Percentiles rank a stretch among this genome's conserved stretches.
phyloP scores from a whole-genome alignment of 2,888 invertebrate species.

The Sabatieria punctata region DNA sequence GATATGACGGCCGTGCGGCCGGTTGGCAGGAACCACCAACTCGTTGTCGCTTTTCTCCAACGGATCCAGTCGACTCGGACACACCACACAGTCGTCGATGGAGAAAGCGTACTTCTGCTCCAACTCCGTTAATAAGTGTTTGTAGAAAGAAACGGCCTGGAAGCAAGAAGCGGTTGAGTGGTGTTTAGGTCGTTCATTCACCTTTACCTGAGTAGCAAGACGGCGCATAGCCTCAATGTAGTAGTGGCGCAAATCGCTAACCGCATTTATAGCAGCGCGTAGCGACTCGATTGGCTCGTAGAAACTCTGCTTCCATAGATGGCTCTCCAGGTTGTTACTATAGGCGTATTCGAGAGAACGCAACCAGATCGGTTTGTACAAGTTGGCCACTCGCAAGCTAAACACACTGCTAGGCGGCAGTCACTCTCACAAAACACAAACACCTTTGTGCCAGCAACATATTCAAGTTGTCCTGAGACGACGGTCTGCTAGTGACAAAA shows the following conservation, averaged over 20 bases:
- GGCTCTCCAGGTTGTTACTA: conserved; percentile 12
- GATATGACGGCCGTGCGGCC: not conserved
- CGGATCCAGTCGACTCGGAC: too few species aligned
- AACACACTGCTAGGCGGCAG: too few species aligned
- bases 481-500: too few species aligned
- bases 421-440: too few species aligned
- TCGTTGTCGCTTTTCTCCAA: too few species aligned
- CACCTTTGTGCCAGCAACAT: too few species aligned
- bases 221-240: not conserved
- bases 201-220: conserved; percentile 10
- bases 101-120: conserved; percentile 5
- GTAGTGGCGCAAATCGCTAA: conserved; percentile 2
- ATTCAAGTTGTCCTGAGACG: too few species aligned
- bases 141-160: conserved; percentile 47
- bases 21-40: not conserved
- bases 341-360: conserved; percentile 14
- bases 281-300: conserved; percentile 13
- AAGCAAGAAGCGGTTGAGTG: conserved; percentile 15
- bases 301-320: conserved; percentile 15
- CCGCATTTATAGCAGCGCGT: not conserved
- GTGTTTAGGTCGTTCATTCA: conserved; percentile 15
- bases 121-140: conserved; percentile 50
- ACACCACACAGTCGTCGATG: conserved; percentile 2
- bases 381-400: conserved; percentile 6
- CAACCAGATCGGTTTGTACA: conserved; percentile 10